Evolutionary conservation across 2,888 invertebrate genomes (phyloP).

Genomic region (Gnatocerus cornutus): DNA sequence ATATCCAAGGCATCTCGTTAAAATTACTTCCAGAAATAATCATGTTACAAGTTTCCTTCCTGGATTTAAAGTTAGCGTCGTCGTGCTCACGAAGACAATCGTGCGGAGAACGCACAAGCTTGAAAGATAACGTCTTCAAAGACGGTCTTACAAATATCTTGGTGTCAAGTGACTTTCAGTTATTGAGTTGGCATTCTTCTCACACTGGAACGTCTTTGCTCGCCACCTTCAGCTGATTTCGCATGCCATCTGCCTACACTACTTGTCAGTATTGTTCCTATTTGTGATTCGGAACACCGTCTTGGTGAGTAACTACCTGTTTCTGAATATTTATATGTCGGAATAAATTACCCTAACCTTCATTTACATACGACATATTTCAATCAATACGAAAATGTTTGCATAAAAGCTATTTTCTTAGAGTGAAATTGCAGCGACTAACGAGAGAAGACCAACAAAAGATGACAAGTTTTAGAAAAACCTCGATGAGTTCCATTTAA

Average conservation of each 20-base stretch:
- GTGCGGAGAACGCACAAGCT: conserved; percentile 11
- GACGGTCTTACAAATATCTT: conserved; percentile 35
- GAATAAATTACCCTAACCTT: conserved; percentile 12
- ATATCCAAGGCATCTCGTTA: background rate
- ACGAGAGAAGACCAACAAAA: background rate
- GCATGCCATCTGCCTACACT: conserved; percentile 36
- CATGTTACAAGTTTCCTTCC: conserved; percentile 27
- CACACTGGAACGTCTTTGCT: conserved; percentile 29
- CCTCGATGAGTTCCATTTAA: conserved; percentile 3
- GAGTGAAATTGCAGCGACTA: background rate
- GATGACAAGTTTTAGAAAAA: background rate
- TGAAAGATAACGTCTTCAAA: conserved; percentile 33
- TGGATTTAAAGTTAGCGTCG: conserved; percentile 24
- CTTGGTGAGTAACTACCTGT: conserved; percentile 27
- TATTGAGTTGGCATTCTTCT: conserved; percentile 44
- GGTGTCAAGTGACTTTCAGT: conserved; percentile 43
- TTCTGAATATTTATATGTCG: conserved; percentile 34
- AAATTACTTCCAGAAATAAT: conserved; percentile 25
- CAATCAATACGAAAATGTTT: conserved; percentile 16
- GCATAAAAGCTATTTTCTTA: conserved; percentile 7
- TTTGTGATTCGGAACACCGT: conserved; percentile 28
- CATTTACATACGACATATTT: conserved; percentile 35
- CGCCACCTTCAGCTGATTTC: conserved; percentile 28
- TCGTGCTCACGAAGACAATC: conserved; percentile 32
- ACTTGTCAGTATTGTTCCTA: conserved; percentile 38